These are phyloP conservation scores for Brachionus rubens DNA, from an alignment of 1,140 invertebrate species.

Conservation along the genomic window DNA sequence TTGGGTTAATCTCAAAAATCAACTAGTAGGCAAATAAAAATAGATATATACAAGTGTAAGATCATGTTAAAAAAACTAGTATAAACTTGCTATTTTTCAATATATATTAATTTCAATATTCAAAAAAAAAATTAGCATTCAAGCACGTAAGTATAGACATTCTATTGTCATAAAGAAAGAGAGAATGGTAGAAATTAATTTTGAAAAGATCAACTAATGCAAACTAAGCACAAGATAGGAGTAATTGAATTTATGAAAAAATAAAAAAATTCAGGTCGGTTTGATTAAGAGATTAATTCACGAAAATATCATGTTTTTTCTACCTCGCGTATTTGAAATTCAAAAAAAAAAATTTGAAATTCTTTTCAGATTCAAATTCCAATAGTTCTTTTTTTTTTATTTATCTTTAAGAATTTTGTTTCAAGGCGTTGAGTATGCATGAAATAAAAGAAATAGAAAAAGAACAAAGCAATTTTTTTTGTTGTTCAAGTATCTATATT, in stretches of 20 bases:
- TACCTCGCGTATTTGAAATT: background rate
- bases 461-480: too few species aligned
- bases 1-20: too few species aligned
- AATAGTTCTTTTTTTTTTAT: background rate
- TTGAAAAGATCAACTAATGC: background rate
- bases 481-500: background rate
- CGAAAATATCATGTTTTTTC: constrained; percentile 33
- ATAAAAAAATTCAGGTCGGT: constrained; percentile 42
- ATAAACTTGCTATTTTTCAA: background rate
- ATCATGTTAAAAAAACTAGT: too few species aligned
- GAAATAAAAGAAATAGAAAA: background rate
- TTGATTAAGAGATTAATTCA: constrained; percentile 43
- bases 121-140: background rate
- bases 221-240: background rate
- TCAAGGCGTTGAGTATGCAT: background rate
- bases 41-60: too few species aligned
- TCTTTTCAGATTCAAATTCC: constrained; percentile 27
- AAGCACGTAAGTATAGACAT: constrained; percentile 18
- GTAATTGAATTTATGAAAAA: background rate
- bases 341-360: background rate
- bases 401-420: background rate
- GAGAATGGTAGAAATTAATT: background rate
- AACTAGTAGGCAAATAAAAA: too few species aligned
- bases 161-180: background rate
- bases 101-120: background rate